Conservation (phyloP, 2,888 invertebrate genomes). For the Nomada goodeniana region DNA sequence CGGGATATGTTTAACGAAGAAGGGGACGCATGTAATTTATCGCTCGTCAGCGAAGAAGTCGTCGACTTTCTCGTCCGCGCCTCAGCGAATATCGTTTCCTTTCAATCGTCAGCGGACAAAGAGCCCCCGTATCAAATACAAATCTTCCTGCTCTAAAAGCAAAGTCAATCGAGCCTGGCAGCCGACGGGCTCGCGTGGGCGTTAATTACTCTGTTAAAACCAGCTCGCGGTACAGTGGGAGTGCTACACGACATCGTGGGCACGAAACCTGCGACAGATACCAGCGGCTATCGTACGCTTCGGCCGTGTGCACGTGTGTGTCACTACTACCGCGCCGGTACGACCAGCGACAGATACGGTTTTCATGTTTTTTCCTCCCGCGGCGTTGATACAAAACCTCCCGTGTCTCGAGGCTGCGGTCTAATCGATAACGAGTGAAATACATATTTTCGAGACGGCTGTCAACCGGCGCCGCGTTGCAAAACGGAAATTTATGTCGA, state of each 20-base stretch:
- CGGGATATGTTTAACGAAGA: background rate
- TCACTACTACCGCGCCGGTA: slow-evolving; percentile 1
- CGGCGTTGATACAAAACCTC: slow-evolving; percentile 17
- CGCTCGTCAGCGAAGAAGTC: background rate
- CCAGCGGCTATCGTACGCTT: slow-evolving; percentile 44
- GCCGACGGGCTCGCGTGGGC: slow-evolving; percentile 56
- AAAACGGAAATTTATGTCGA: slow-evolving; percentile 35
- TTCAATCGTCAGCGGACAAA: background rate
- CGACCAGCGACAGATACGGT: slow-evolving; percentile 47
- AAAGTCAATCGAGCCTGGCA: slow-evolving; percentile 62
- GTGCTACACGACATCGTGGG: slow-evolving; percentile 59
- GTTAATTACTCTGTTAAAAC: slow-evolving; percentile 72
- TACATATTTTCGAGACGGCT: background rate
- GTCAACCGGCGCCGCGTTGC: slow-evolving; percentile 1
- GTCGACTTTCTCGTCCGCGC: background rate
- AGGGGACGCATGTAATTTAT: background rate
- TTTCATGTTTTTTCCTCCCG: slow-evolving; percentile 21
- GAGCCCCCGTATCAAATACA: slow-evolving; percentile 8
- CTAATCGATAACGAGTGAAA: slow-evolving; percentile 22
- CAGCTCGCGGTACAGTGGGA: slow-evolving; percentile 60
- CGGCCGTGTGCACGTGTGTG: slow-evolving; percentile 28
- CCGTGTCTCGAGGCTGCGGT: slow-evolving; percentile 3
- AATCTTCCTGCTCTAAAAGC: slow-evolving; percentile 32
- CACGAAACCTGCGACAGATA: slow-evolving; percentile 64
- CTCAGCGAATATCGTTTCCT: background rate